Evolutionary conservation across 2,797 vertebrate genomes (phyloP).

Genomic region (Sphenopsis melanotis): DNA sequence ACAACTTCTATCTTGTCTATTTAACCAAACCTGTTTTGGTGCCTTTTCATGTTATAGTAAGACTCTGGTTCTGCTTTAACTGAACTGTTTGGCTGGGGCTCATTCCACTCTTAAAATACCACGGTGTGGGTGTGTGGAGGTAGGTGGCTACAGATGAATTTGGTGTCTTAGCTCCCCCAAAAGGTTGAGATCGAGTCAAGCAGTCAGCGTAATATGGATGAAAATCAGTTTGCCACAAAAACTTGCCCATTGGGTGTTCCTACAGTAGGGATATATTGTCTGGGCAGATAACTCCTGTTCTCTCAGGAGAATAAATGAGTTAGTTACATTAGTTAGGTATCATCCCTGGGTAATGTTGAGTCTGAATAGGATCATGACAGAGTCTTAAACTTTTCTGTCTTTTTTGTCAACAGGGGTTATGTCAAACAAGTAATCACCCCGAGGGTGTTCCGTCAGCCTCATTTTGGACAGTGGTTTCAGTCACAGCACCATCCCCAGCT

Average conservation of each 20-base stretch:
- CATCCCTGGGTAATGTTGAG: background rate
- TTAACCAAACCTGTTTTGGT: background rate
- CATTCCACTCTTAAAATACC: background rate
- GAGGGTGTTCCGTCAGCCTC: background rate
- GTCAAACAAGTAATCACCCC: accelerated
- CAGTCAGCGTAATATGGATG: background rate
- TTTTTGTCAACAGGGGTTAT: background rate
- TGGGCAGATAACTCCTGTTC: background rate
- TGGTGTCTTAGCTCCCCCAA: background rate
- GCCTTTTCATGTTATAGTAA: background rate
- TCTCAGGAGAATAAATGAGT: background rate
- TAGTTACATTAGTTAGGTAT: too few species aligned
- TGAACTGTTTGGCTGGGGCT: background rate
- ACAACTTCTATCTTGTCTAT: background rate
- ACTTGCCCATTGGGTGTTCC: accelerated
- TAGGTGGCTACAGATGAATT: background rate
- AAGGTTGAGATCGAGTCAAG: background rate
- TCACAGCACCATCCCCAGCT: background rate
- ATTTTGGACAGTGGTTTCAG: background rate
- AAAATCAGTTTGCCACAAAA: background rate
- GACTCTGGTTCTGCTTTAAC: background rate
- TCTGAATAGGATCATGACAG: background rate
- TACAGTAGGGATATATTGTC: background rate
- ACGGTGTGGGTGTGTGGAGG: accelerated
- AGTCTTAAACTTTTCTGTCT: background rate